phyloP scores from a whole-genome alignment of 2,888 invertebrate species.

The Eupithecia dodoneata region DNA sequence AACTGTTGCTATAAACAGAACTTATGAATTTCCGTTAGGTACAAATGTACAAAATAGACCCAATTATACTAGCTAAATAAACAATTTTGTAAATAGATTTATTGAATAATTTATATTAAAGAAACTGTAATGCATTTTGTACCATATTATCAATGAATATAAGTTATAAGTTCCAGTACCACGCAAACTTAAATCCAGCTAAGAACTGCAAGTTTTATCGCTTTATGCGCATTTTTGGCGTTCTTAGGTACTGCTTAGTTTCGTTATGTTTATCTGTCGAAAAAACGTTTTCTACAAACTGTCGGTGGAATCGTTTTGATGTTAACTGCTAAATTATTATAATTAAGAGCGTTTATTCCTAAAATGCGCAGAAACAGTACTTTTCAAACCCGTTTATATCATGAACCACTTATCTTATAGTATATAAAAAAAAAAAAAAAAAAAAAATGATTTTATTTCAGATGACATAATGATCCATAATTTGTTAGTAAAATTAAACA shows the following conservation, averaged over 20 bases:
- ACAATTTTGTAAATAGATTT: not conserved
- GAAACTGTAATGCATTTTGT: not conserved
- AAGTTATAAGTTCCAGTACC: too few species aligned
- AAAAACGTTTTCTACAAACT: not conserved
- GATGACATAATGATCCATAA: too few species aligned
- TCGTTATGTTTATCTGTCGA: not conserved
- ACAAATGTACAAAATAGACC: not conserved
- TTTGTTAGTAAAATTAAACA: too few species aligned
- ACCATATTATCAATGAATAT: not conserved
- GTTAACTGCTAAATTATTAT: not conserved
- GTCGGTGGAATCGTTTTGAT: not conserved
- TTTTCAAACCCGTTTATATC: too few species aligned
- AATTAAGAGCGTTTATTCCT: too few species aligned
- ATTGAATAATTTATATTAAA: not conserved
- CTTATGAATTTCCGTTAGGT: slow-evolving; percentile 3
- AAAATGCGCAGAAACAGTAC: too few species aligned
- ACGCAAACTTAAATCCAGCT: not conserved
- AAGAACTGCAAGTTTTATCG: not conserved
- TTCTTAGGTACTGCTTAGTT: not conserved
- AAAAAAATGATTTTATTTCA: too few species aligned
- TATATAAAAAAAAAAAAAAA: too few species aligned
- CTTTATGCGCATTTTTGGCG: not conserved
- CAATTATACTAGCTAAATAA: not conserved
- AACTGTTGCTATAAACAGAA: not conserved
- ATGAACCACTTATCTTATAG: too few species aligned